Base-by-base conservation (phyloP, 2,797 vertebrate genomes). In the Adrianichthys oophorus region DNA sequence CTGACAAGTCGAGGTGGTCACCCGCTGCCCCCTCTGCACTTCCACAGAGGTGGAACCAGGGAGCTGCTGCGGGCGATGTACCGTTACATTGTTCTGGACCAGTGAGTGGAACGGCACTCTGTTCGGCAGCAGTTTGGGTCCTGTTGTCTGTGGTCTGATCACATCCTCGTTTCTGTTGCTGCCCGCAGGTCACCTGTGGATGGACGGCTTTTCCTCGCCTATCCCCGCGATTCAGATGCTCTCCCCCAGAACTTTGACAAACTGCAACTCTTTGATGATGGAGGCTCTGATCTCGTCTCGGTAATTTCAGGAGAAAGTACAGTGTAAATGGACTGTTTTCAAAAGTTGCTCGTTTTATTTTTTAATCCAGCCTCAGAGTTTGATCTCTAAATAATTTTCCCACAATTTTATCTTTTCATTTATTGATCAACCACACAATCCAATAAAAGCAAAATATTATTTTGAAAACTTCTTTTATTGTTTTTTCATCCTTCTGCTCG, bases 191-290 rank as follows among this genome's bases (percentile, higher is more conserved):
- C 95, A 24, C 95, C 94, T 0, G 89, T 95, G 56, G 95, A 96
- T 15, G 92, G 92, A 1, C 92, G 95, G 18, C 93, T 97, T 51
- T 96, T 93, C 68, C 86, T 97, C 1, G 93, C 94, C 16, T 95
- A 95, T 61, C 93, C 94, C 0, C 94, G 93, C 0, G 92, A 95
- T 77, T 91, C 94, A 0, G 90, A 90, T 0, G 94, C 92, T 0
- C 91, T 94, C 13, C 93, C 94, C 5, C 93, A 91, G 73, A 94
- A 94, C 18, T 94, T 94, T 4, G 93, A 96, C 41, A 94, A 94
- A 52, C 91, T 96, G 57, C 94, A 96, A 56, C 88, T 96, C n/a
- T 90, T 95, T 0, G 95, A 97, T 1, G 94, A 96, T 10, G 91
- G 90, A 57, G 87, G 92, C 49, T 87, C 93, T 0, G 94, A 95